Evolutionary conservation across 2,888 invertebrate species (phyloP).

Genomic region (Drosophila yooni): DNA sequence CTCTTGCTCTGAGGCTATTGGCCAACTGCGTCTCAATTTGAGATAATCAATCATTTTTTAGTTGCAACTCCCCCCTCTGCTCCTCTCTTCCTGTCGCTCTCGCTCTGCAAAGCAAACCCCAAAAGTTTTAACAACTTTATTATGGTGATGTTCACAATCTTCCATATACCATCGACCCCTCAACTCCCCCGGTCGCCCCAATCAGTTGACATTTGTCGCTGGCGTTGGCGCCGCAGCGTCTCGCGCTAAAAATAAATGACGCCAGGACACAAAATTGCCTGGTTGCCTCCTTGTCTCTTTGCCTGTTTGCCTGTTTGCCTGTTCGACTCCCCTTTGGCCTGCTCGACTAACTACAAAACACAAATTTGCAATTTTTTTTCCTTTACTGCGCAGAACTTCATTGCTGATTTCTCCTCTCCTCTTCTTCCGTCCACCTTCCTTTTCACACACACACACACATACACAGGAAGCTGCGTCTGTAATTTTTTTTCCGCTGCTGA

Average conservation of each 20-base stretch:
- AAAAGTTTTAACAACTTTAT: constrained; percentile 69
- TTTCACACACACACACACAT: constrained; percentile 23
- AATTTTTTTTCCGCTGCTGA: constrained; percentile 49
- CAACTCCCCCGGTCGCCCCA: background rate
- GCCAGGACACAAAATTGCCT: constrained; percentile 44
- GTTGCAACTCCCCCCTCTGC: constrained; percentile 9
- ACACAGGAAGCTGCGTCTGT: constrained; percentile 72
- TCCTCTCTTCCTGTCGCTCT: background rate
- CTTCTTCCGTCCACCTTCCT: constrained; percentile 22
- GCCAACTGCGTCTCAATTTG: constrained; percentile 54
- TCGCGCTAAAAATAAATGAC: constrained; percentile 75
- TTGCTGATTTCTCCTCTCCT: constrained; percentile 11
- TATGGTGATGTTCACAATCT: constrained; percentile 43
- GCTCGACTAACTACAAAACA: constrained; percentile 59
- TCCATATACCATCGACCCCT: background rate
- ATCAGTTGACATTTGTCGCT: constrained; percentile 38
- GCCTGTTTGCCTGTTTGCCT: constrained; percentile 1
- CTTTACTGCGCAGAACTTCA: constrained; percentile 56
- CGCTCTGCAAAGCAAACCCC: constrained; percentile 49
- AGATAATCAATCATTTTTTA: constrained; percentile 74
- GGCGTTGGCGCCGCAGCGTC: constrained; percentile 72
- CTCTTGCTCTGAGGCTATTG: constrained; percentile 29
- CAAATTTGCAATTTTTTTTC: constrained; percentile 75
- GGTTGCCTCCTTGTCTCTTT: constrained; percentile 1
- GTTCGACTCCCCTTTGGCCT: background rate